Evolutionary conservation across 2,888 invertebrate genomes (phyloP).

Genomic region (Clusia tigrina): DNA sequence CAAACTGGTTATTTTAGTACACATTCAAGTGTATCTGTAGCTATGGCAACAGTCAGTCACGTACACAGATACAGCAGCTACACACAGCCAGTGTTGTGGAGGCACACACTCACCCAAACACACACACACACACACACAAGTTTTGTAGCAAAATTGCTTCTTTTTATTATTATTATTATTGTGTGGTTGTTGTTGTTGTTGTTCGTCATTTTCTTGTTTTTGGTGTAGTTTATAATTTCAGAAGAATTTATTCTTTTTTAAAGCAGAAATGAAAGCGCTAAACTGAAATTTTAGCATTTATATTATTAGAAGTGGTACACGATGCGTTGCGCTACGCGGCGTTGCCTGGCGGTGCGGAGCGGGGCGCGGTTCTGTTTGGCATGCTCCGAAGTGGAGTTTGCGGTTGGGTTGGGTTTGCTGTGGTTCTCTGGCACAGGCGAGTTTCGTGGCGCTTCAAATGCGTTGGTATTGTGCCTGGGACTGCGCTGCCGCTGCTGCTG

Average conservation of each 20-base stretch:
- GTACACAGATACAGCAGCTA: slow-evolving; percentile 31
- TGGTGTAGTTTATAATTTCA: slow-evolving; percentile 1
- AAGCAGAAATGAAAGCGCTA: slow-evolving; percentile 27
- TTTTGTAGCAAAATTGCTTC: not conserved
- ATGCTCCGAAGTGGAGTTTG: not conserved
- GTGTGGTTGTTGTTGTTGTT: slow-evolving; percentile 5
- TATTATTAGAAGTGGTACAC: too few species aligned
- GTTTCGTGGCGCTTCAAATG: slow-evolving; percentile 7
- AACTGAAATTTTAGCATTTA: slow-evolving; percentile 11
- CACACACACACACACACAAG: not conserved
- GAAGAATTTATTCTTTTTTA: slow-evolving; percentile 29
- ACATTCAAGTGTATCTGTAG: slow-evolving; percentile 17
- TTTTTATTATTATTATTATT: not conserved
- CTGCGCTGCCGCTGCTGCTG: not conserved
- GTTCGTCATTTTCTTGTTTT: not conserved
- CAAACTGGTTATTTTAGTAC: slow-evolving; percentile 9
- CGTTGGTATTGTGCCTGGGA: not conserved
- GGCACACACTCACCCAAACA: not conserved
- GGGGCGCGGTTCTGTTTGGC: not conserved
- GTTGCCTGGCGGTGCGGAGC: not conserved
- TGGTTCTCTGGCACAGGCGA: not conserved
- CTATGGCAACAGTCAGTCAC: slow-evolving; percentile 36
- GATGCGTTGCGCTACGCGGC: too few species aligned
- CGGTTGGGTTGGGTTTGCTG: not conserved
- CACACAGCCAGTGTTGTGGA: not conserved